Conservation (phyloP, 2,888 invertebrate species). For the Oligia latruncula region DNA sequence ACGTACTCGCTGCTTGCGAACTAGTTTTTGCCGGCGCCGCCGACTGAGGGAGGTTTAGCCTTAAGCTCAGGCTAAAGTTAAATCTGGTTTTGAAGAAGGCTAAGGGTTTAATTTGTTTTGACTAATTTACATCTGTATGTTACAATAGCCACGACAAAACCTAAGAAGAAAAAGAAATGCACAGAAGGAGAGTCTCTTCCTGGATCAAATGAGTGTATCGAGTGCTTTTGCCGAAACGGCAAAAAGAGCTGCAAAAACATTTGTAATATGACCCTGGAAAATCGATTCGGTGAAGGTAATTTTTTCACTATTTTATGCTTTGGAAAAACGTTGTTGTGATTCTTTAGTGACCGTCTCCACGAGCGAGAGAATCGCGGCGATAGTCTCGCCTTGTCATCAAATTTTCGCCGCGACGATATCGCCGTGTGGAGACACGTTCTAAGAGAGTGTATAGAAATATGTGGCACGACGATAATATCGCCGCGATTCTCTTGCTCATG, state of each 20-base stretch:
- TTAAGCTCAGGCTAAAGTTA: not conserved
- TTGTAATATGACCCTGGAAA: not conserved
- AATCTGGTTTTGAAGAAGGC: not conserved
- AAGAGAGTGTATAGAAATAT: too few relatives aligned
- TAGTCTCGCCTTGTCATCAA: too few relatives aligned
- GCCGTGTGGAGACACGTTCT: too few relatives aligned
- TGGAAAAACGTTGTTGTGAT: too few relatives aligned
- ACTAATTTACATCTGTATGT: too few relatives aligned
- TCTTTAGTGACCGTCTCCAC: too few relatives aligned
- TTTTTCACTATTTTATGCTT: not conserved
- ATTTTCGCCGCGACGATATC: too few relatives aligned
- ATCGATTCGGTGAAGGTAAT: constrained; percentile 17
- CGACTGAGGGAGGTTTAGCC: not conserved
- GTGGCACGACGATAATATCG: too few relatives aligned
- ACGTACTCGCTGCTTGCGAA: not conserved
- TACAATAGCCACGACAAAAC: not conserved
- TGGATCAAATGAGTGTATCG: not conserved
- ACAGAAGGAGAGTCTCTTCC: constrained; percentile 1
- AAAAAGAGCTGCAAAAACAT: not conserved
- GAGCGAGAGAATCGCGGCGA: too few relatives aligned
- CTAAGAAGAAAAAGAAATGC: not conserved
- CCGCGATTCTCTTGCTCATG: too few relatives aligned
- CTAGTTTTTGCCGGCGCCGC: not conserved
- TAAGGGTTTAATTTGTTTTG: too few relatives aligned
- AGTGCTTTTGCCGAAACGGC: constrained; percentile 16